These are phyloP conservation scores for Cyphomyrus plagiostoma DNA, from an alignment of 2,113 vertebrate species.

Conservation along the genomic window DNA sequence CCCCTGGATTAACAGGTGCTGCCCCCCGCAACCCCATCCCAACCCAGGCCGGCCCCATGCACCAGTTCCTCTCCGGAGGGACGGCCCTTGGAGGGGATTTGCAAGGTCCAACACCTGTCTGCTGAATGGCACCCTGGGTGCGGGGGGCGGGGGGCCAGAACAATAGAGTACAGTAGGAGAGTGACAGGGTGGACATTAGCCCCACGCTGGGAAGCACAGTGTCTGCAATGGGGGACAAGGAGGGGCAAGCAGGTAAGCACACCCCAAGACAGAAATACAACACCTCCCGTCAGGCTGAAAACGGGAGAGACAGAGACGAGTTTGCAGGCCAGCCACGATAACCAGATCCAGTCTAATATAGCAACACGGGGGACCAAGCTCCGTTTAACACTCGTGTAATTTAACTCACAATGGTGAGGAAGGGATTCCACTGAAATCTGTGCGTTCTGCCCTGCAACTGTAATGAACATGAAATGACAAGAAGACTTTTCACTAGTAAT, in stretches of 20 bases:
- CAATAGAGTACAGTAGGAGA: conserved; percentile 45
- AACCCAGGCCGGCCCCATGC: neutral
- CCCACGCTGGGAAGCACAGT: conserved; percentile 38
- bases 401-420: neutral
- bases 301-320: neutral
- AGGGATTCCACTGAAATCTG: neutral
- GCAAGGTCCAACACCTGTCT: conserved; percentile 53
- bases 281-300: neutral
- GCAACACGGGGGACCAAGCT: neutral
- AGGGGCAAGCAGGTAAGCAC: neutral
- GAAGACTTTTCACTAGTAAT: neutral
- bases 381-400: neutral
- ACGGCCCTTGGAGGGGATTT: conserved; percentile 30
- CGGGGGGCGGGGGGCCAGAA: conserved; percentile 43
- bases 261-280: neutral
- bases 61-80: conserved; percentile 32
- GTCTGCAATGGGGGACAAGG: neutral
- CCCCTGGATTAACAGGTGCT: conserved; percentile 49
- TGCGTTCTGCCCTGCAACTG: neutral
- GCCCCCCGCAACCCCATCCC: conserved; percentile 27
- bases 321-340: neutral
- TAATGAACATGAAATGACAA: neutral
- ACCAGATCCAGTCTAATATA: neutral
- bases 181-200: conserved; percentile 42
- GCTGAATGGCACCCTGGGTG: conserved; percentile 47